Evolutionary conservation across 2,888 invertebrate genomes (phyloP).

Genomic region (Monopis laevigella): DNA sequence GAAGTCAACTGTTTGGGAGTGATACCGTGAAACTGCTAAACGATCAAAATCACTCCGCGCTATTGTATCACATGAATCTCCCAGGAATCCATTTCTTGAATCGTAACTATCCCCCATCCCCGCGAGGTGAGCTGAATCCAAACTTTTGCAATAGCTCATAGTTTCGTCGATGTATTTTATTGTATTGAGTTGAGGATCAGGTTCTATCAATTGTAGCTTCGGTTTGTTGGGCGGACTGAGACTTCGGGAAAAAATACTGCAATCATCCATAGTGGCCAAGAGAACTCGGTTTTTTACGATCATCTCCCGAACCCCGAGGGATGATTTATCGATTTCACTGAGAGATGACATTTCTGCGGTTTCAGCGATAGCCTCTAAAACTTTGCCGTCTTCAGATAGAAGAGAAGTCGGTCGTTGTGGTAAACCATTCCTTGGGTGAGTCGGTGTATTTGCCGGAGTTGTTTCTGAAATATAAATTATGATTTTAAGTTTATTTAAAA

Average conservation of each 20-base stretch:
- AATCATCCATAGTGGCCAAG: conserved; percentile 63
- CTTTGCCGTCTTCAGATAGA: conserved; percentile 70
- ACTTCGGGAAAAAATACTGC: conserved; percentile 55
- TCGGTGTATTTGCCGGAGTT: conserved; percentile 56
- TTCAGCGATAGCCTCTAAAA: conserved; percentile 74
- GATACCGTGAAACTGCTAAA: conserved; percentile 34
- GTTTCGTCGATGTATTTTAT: conserved; percentile 71
- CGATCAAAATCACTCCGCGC: conserved; percentile 50
- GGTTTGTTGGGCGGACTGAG: conserved; percentile 55
- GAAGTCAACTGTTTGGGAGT: conserved; percentile 34
- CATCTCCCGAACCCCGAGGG: conserved; percentile 51
- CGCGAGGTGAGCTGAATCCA: conserved; percentile 54
- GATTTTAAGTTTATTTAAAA: too few species aligned
- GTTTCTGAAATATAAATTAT: conserved; percentile 47
- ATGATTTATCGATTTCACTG: conserved; percentile 60
- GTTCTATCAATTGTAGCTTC: conserved; percentile 49
- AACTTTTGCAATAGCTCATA: conserved; percentile 55
- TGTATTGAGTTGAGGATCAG: conserved; percentile 65
- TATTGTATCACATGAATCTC: conserved; percentile 55
- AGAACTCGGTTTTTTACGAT: conserved; percentile 59
- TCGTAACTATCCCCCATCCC: conserved; percentile 63
- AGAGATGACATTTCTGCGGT: conserved; percentile 75
- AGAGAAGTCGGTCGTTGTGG: conserved; percentile 69
- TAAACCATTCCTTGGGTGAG: conserved; percentile 39
- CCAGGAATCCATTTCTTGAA: conserved; percentile 50